Evolutionary conservation across 2,797 vertebrate species (phyloP).

Genomic region (Macrochelys suwanniensis): DNA sequence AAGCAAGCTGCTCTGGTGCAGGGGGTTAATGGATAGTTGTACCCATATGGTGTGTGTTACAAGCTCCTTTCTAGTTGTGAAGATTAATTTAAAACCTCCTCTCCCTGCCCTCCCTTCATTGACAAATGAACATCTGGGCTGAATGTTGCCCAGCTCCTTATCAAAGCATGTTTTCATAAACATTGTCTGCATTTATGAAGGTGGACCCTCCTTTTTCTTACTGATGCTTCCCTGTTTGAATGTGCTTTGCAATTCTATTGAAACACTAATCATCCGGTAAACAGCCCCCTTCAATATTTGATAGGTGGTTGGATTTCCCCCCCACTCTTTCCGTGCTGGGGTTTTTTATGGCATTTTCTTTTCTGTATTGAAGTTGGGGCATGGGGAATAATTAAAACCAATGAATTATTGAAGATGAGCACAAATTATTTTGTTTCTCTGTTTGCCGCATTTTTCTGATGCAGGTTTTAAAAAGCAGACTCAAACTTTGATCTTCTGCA

Average conservation of each 20-base stretch:
- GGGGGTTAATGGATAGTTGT: constrained; percentile 42
- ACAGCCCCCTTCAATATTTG: constrained; percentile 53
- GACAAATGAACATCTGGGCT: constrained; percentile 76
- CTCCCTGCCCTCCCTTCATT: constrained; percentile 65
- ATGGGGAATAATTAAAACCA: not conserved
- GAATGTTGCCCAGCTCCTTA: constrained; percentile 68
- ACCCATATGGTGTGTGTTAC: constrained; percentile 74
- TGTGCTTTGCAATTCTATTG: constrained; percentile 40
- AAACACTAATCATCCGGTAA: constrained; percentile 7
- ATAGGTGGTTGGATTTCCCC: not conserved
- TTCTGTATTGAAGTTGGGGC: not conserved
- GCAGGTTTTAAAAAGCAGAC: not conserved
- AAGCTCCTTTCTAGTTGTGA: constrained; percentile 75
- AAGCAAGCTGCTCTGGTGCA: not conserved
- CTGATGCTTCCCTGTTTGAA: constrained; percentile 38
- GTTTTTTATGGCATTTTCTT: not conserved
- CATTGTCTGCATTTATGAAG: constrained; percentile 66
- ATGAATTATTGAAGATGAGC: not conserved
- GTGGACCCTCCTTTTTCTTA: not conserved
- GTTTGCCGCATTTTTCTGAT: not conserved
- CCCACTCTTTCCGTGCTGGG: not conserved
- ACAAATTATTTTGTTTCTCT: not conserved
- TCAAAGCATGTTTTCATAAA: constrained; percentile 68
- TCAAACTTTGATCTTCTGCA: not conserved
- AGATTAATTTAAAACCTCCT: constrained; percentile 75